Evolutionary conservation across 1,140 invertebrate species (phyloP), one percentile per base, ranked within the genome.

Genomic region (Gryon sp.): DNA sequence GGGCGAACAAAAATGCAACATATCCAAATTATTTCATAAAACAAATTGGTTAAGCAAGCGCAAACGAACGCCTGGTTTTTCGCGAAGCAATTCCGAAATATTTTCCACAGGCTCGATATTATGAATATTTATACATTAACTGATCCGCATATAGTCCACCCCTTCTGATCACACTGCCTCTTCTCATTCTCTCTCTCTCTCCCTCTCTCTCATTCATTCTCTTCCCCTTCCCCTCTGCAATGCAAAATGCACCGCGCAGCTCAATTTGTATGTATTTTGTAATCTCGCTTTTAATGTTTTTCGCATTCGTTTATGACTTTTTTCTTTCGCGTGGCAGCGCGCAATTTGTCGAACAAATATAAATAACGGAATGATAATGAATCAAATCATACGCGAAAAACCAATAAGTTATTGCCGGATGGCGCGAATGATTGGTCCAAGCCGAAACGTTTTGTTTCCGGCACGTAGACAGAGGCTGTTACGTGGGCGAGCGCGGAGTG

Each of bases 291-390:
- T 70, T 57, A 76, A 76, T 76, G 41, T 76, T 69, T 76, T 76
- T 65, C 45, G 20, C 38, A 20, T 52, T 59, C 52, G 55, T 46
- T 63, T 38, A 34, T 24, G 50, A 45, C 45, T 57, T 70, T 74
- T 75, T 57, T 55, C 15, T 24, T 50, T 57, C 28, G 40, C 26
- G 28, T 59, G 52, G 66, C 43, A 62, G 30, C 43, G 63, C 45
- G 34, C 74, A 68, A 74, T 55, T 68, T 80, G 80, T 78, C 80
- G 80, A 76, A 76, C 82, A 85, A 84, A 87, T 87, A 86, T 87
- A 86, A 87, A 87, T 84, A 87, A 86, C 84, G 76, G 84, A 87
- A 86, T 86, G 83, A 86, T 87, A 87, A 86, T 86, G 83, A 85
- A 86, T 87, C 83, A 87, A 85, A 86, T 86, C 83, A 83, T 83